Evolutionary conservation across 2,888 invertebrate species (phyloP).

Genomic region (Anoplius nigerrimus): DNA sequence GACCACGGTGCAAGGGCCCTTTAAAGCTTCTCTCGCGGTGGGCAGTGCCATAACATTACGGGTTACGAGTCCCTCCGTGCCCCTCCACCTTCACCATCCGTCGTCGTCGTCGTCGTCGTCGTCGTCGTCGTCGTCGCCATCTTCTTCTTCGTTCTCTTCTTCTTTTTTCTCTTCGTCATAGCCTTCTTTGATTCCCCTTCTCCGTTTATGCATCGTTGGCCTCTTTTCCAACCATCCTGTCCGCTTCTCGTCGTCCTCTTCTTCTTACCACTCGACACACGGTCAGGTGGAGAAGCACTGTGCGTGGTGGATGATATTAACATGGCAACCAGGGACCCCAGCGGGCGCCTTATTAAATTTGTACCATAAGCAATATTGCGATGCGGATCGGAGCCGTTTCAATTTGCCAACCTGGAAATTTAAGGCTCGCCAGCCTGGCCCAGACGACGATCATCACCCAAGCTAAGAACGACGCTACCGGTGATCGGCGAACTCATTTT

Average conservation of each 20-base stretch:
- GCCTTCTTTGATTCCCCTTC: conserved; percentile 1
- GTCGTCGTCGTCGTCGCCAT: conserved; percentile 34
- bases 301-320: conserved; percentile 65
- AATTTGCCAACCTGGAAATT: conserved; percentile 63
- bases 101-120: conserved; percentile 43
- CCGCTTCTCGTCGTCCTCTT: conserved; percentile 36
- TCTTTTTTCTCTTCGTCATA: neutral
- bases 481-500: no score
- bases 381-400: conserved; percentile 60
- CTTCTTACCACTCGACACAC: conserved; percentile 32
- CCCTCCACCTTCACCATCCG: conserved; percentile 39
- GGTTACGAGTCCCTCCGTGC: conserved; percentile 62
- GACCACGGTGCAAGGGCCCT: conserved; percentile 60
- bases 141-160: neutral
- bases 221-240: conserved; percentile 27
- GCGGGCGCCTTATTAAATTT: conserved; percentile 71
- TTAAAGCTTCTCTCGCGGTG: conserved; percentile 62
- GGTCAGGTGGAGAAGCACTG: conserved; percentile 64
- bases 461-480: conserved; percentile 35
- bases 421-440: conserved; percentile 44
- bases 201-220: conserved; percentile 14
- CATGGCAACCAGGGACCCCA: conserved; percentile 68
- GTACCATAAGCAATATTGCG: conserved; percentile 64
- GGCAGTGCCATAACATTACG: conserved; percentile 67
- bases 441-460: conserved; percentile 20